These are phyloP conservation scores for Arnoldichthys spilopterus DNA, from an alignment of 2,797 vertebrate genomes.

Conservation along the genomic window DNA sequence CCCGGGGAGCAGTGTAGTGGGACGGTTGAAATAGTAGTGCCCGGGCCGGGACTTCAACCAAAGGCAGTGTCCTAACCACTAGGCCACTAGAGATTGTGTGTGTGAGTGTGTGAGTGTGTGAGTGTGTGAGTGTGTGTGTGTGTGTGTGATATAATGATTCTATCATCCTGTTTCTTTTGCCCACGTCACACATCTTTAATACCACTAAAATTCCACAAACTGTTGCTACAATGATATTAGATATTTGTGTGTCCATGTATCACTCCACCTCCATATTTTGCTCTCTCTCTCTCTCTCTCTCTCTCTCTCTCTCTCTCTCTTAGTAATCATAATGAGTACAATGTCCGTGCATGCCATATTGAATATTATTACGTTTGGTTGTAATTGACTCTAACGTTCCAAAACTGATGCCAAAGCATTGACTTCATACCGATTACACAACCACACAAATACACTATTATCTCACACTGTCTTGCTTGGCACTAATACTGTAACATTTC, in stretches of 20 bases:
- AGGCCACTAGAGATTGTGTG: too few relatives aligned
- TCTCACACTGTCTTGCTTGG: neutral
- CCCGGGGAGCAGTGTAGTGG: too few relatives aligned
- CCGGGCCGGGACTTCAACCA: too few relatives aligned
- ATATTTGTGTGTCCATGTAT: neutral
- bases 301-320: neutral
- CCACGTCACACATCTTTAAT: too few relatives aligned
- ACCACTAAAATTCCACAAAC: neutral
- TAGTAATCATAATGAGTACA: neutral
- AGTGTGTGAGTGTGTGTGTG: constrained; percentile 36
- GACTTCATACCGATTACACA: neutral
- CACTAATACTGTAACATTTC: neutral
- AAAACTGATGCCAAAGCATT: neutral
- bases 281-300: neutral
- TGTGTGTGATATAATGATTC: too few relatives aligned
- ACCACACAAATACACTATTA: neutral
- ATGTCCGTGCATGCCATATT: neutral
- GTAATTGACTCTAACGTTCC: neutral
- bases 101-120: constrained; percentile 42
- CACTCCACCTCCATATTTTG: neutral
- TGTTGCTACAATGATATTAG: neutral
- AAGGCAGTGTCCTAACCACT: too few relatives aligned
- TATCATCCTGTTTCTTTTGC: too few relatives aligned
- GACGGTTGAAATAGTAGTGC: too few relatives aligned
- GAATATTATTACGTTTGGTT: neutral